A percentile compares a stretch with the other conserved stretches of the same genome.
Conservation (phyloP, 2,888 invertebrate genomes). For the Phania funesta region DNA sequence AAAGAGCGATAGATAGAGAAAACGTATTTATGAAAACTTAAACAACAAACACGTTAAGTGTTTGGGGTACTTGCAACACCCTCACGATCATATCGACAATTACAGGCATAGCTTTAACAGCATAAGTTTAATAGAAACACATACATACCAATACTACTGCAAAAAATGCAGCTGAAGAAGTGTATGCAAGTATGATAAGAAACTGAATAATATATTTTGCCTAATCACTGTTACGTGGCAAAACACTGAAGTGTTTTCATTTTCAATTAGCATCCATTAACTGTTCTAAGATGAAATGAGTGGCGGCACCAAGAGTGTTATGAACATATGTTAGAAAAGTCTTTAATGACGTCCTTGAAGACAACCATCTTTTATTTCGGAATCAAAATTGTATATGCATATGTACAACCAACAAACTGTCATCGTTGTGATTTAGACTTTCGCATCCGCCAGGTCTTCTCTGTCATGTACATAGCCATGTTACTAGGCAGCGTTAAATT, state of each 20-base stretch:
- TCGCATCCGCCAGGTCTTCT: too few species aligned
- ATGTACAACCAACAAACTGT: too few species aligned
- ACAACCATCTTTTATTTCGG: too few species aligned
- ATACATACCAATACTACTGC: neutral
- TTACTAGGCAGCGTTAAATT: too few species aligned
- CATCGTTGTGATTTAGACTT: too few species aligned
- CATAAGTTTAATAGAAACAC: neutral
- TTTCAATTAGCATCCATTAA: slow-evolving; percentile 66
- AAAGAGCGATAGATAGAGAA: slow-evolving; percentile 39
- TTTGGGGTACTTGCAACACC: slow-evolving; percentile 64
- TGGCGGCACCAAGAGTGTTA: too few species aligned
- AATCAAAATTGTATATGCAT: too few species aligned
- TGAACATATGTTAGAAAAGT: too few species aligned
- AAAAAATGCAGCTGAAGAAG: too few species aligned
- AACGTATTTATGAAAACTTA: slow-evolving; percentile 56
- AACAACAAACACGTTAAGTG: slow-evolving; percentile 31
- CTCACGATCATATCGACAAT: slow-evolving; percentile 58
- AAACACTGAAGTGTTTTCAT: slow-evolving; percentile 55
- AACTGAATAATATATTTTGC: slow-evolving; percentile 56
- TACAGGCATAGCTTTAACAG: neutral
- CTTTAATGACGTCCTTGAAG: too few species aligned
- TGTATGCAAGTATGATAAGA: slow-evolving; percentile 12
- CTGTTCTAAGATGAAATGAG: slow-evolving; percentile 47
- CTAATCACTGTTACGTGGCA: slow-evolving; percentile 61
- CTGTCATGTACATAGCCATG: too few species aligned